These are phyloP conservation scores for Axis porcinus DNA, from an alignment of 2,113 vertebrate genomes.

Conservation along the genomic window DNA sequence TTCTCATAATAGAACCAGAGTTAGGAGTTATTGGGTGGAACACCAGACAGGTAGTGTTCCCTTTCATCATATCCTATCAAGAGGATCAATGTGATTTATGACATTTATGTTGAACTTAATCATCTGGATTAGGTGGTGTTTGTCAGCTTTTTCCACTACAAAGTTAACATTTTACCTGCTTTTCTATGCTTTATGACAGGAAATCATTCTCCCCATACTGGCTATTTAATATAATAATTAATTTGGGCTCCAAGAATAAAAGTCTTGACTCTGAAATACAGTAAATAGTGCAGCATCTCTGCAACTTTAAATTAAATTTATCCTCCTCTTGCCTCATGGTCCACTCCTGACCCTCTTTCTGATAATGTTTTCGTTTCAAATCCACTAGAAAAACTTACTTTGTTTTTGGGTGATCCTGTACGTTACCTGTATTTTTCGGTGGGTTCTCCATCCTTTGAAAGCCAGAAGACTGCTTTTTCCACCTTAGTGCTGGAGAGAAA, in stretches of 20 bases:
- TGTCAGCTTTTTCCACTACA: neutral
- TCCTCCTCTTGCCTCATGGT: neutral
- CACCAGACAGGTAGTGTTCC: neutral
- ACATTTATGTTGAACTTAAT: neutral
- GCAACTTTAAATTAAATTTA: neutral
- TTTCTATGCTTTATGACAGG: neutral
- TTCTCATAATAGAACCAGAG: neutral
- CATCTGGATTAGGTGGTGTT: neutral
- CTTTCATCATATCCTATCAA: neutral
- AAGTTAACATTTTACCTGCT: neutral
- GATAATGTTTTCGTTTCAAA: neutral
- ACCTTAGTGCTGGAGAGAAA: neutral
- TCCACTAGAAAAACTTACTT: neutral
- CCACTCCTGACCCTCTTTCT: neutral
- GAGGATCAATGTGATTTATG: neutral
- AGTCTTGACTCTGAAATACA: neutral
- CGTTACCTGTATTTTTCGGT: neutral
- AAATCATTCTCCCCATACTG: neutral
- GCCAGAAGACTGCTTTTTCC: neutral
- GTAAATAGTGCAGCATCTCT: neutral
- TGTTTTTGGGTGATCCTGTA: neutral
- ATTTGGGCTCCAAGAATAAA: neutral
- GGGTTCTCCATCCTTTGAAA: neutral
- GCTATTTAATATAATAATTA: neutral
- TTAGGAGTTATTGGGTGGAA: neutral